Base-by-base conservation (phyloP, 2,888 invertebrate genomes). In the Tupiocoris notatus region DNA sequence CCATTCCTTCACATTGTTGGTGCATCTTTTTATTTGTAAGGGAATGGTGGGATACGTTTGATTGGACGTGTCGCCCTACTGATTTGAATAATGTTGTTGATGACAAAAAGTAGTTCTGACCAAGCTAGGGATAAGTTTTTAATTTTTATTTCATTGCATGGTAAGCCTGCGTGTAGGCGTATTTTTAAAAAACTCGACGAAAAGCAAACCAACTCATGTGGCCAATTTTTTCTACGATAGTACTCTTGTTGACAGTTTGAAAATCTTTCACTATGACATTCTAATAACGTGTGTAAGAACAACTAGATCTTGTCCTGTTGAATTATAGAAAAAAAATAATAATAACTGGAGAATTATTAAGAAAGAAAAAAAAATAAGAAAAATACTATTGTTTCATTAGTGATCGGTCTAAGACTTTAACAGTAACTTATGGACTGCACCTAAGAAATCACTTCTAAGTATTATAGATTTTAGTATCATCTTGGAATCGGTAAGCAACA, bases 391-490 rank as follows among this genome's bases (percentile, higher is more conserved):
- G 63, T 75, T 74, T 77, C 78, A 78, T 77, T 78, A 78, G 78
- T 78, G 77, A 77, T 78, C 76, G 75, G 78, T 78, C 77, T 77
- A 78, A 79, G 79, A 79, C 79, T 79, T 79, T 76, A 68, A 75
- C 64, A 79, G 79, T 70, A 79, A 79, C 79, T 71, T 77, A 79
- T 79, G 79, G 79, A 79, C 79, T 79, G 79, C 75, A 75, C 76
- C 68, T 79, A 75, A 63, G 59, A 74, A 77, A 77, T 77, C 68
- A 71, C 66, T 76, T 70, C 70, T 70, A 70, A 70, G 70, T 70
- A 70, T 70, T 70, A 70, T 70, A 70, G 70, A 70, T 58, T 70
- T 70, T 74, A 77, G 79, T 79, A 77, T 77, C 75, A 76, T 77
- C 67, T 77, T 76, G 75, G 64, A 76, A 73, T 76, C 75, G 67